Base-by-base conservation (phyloP, 2,888 invertebrate genomes). In the Ormyrus thymus region DNA sequence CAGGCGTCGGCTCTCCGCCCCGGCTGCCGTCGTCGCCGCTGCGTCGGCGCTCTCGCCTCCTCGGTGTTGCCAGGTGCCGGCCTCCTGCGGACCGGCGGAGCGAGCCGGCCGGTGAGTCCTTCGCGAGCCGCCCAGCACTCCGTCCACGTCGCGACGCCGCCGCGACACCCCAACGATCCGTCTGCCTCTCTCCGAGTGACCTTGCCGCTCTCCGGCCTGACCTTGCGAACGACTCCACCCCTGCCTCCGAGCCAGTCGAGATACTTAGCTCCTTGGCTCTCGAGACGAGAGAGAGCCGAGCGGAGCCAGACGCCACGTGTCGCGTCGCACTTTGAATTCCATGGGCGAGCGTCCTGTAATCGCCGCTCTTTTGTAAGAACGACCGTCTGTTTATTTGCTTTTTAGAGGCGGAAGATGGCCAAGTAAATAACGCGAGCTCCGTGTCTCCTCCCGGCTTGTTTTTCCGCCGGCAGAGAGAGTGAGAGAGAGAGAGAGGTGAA, bases 31-130 rank as follows among this genome's bases (percentile, higher is more conserved):
- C n/a, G n/a, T n/a, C n/a, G 48, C 66, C 76, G 29, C 68, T 43
- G 59, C 82, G 70, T 56, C 68, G 77, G 78, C 76, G 77, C 81
- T 73, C 61, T 61, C 77, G 77, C 70, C 70, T 72, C 59, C 68
- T 78, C 83, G 84, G 85, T 84, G 84, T 86, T 85, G 86, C 85
- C 84, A 85, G 84, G 85, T 85, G 85, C 83, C 56, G 29, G 48
- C 62, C 13, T 43, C 11, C 48, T 61, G 64, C 64, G 15, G 43
- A 1, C 50, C 58, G 61, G 3, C 48, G 15, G 50, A 58, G 69
- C 71, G 51, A 6, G 53, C 68, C 68, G 55, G 76, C 68, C 75
- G 65, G 74, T 58, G 66, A 43, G 50, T 45, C n/a, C 55, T 65
- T 13, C 43, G 8, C 29, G 50, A n/a, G 43, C 8, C 51, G 8